Evolutionary conservation across 2,113 vertebrate species (phyloP).

Genomic region (Myrmecophaga tridactyla): DNA sequence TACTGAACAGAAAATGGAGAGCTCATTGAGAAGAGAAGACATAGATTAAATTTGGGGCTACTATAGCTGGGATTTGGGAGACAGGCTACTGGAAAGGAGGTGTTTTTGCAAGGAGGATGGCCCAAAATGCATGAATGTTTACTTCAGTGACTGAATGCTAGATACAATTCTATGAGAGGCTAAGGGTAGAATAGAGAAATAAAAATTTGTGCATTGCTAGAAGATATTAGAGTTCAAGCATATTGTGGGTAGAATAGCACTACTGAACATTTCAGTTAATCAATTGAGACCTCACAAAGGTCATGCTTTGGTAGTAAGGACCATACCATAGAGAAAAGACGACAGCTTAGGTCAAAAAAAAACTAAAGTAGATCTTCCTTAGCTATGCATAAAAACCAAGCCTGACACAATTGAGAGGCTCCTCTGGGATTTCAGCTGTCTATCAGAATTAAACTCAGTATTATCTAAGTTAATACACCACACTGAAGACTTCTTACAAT

Average conservation of each 20-base stretch:
- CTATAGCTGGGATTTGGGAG: neutral
- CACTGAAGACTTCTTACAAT: neutral
- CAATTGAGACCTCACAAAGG: neutral
- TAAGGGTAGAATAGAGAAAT: neutral
- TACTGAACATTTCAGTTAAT: neutral
- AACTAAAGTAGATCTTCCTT: neutral
- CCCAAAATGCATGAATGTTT: neutral
- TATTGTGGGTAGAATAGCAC: neutral
- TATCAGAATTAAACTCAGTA: neutral
- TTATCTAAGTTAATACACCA: neutral
- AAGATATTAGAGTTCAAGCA: neutral
- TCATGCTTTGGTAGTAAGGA: neutral
- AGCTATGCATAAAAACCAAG: neutral
- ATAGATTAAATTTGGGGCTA: neutral
- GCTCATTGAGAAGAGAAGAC: neutral
- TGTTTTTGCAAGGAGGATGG: neutral
- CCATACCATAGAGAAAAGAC: neutral
- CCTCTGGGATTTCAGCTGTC: neutral
- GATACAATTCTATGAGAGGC: neutral
- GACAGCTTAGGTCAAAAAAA: neutral
- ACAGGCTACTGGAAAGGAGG: neutral
- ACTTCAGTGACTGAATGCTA: neutral
- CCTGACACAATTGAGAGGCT: too few species aligned
- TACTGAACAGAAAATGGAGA: neutral
- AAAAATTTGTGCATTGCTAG: neutral